A percentile compares a stretch with the other conserved stretches of the same genome.
Conservation (phyloP, 2,113 vertebrate species). For the Bufo gargarizans region DNA sequence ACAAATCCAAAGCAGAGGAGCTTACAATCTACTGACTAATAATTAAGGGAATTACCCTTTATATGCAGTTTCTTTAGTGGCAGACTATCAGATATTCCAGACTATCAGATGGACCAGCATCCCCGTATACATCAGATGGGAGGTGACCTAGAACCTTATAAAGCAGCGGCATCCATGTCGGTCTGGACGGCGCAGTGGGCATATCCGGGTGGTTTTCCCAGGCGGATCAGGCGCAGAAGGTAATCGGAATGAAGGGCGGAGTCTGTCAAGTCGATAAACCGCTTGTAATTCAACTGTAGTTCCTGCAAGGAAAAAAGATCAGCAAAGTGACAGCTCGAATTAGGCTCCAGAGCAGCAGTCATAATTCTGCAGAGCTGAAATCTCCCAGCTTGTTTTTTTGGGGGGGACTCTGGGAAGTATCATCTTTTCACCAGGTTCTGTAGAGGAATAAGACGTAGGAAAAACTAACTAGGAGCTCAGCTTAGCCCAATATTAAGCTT, state of each 20-base stretch:
- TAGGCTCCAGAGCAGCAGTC: background rate
- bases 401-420: too few species aligned
- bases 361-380: background rate
- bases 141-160: background rate
- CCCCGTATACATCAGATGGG: background rate
- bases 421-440: too few species aligned
- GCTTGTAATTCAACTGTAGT: conserved; percentile 62
- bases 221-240: conserved; percentile 57
- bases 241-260: conserved; percentile 63
- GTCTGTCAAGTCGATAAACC: conserved; percentile 62
- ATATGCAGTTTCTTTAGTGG: too few species aligned
- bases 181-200: conserved; percentile 58
- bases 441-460: too few species aligned
- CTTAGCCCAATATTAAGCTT: background rate
- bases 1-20: too few species aligned
- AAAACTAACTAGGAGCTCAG: too few species aligned
- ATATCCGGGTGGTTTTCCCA: conserved; percentile 60
- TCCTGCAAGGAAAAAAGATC: conserved; percentile 32
- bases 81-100: too few species aligned
- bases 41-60: too few species aligned
- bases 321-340: background rate
- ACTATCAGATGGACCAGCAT: too few species aligned
- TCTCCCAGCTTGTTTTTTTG: background rate
- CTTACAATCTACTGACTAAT: too few species aligned
- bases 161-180: conserved; percentile 4